These are phyloP conservation scores for Coregonus ussuriensis DNA, from an alignment of 2,797 vertebrate species.

Conservation along the genomic window DNA sequence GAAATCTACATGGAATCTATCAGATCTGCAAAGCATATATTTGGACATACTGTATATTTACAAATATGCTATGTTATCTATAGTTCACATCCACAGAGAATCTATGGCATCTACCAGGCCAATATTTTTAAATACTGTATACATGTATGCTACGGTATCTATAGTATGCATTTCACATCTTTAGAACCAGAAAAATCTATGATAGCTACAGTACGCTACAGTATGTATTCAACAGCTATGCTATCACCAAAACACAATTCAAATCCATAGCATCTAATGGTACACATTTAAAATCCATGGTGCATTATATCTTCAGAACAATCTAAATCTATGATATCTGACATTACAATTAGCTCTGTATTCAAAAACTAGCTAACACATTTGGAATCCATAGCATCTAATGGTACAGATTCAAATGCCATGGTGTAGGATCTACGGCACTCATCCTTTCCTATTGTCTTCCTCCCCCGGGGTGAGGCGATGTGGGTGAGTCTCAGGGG, in stretches of 20 bases:
- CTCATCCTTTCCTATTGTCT: slow-evolving; percentile 8
- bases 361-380: background rate
- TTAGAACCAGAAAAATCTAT: background rate
- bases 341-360: background rate
- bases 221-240: background rate
- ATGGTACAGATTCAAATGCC: background rate
- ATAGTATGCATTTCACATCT: background rate
- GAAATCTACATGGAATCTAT: too few relatives aligned
- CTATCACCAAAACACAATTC: background rate
- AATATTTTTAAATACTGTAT: too few relatives aligned
- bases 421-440: background rate
- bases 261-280: background rate
- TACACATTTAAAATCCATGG: background rate
- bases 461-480: slow-evolving; percentile 33
- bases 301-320: background rate
- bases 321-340: background rate
- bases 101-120: too few relatives aligned
- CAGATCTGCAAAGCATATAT: too few relatives aligned
- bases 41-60: too few relatives aligned
- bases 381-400: background rate
- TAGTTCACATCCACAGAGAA: too few relatives aligned
- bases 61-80: too few relatives aligned
- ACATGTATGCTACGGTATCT: too few relatives aligned
- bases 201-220: background rate
- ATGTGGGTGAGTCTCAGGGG: slow-evolving; percentile 60